Conservation (phyloP, 1,140 invertebrate genomes). For the Cepaea nemoralis region DNA sequence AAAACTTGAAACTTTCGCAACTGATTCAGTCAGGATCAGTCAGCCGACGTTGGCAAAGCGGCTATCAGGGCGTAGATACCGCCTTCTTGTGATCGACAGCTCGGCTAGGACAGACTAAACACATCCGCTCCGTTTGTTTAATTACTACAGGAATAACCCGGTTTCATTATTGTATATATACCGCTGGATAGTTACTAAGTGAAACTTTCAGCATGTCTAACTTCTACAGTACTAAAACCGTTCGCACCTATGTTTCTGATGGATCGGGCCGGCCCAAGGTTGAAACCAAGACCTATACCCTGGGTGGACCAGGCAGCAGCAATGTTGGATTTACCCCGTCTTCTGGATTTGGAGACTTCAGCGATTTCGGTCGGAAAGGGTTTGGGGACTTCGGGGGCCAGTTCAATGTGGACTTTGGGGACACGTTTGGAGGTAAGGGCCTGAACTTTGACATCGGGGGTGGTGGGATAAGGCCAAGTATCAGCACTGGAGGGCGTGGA, state of each 20-base stretch:
- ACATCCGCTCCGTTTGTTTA: no score
- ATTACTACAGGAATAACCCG: no score
- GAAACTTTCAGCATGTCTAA: constrained; percentile 33
- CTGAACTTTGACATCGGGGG: constrained; percentile 43
- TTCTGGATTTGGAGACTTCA: constrained; percentile 44
- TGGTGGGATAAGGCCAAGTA: constrained; percentile 27
- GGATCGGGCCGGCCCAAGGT: constrained; percentile 55
- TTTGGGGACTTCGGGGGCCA: constrained; percentile 33
- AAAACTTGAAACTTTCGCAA: no score
- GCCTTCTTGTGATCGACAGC: no score
- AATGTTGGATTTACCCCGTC: constrained; percentile 38
- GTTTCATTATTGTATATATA: no score
- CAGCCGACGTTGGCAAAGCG: no score
- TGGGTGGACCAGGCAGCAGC: constrained; percentile 52
- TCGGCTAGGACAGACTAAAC: no score
- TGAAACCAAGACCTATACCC: constrained; percentile 58
- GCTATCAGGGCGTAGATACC: no score
- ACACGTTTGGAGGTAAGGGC: constrained; percentile 11
- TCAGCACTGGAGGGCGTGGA: constrained; percentile 39
- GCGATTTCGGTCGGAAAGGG: constrained; percentile 50
- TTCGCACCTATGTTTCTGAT: constrained; percentile 58
- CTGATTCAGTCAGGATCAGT: no score
- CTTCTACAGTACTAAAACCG: constrained; percentile 48
- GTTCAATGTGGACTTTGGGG: constrained; percentile 25
- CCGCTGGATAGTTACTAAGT: no score